Conservation (phyloP, 2,888 invertebrate genomes). For the Pachycephus smyrnensis region DNA sequence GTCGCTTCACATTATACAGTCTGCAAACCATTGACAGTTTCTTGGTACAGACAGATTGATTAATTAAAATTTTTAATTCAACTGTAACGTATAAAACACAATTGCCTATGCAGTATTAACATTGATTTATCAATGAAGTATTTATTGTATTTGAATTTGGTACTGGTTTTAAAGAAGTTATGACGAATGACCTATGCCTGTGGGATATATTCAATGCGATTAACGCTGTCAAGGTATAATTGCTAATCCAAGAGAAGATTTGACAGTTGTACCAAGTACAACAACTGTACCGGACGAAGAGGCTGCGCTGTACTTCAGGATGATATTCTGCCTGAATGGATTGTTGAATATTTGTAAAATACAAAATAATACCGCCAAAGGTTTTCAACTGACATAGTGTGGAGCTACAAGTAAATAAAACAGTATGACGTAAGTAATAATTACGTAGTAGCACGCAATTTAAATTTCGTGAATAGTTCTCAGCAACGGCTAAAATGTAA, state of each 20-base stretch:
- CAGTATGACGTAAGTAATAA: not conserved
- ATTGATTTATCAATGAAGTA: not conserved
- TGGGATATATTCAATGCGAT: not conserved
- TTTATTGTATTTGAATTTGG: not conserved
- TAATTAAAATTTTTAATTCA: not conserved
- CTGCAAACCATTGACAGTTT: not conserved
- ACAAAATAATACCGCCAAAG: not conserved
- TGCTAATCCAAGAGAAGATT: not conserved
- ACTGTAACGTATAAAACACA: not conserved
- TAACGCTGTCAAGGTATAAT: not conserved
- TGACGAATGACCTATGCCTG: not conserved
- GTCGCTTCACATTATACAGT: not conserved
- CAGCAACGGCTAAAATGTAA: not conserved
- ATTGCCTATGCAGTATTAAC: not conserved
- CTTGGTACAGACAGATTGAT: not conserved
- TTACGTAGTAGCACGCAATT: not conserved
- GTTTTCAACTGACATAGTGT: not conserved
- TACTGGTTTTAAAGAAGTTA: not conserved
- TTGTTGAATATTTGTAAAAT: not conserved
- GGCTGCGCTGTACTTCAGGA: not conserved
- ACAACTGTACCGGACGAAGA: too few relatives aligned
- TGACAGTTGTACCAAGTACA: too few relatives aligned
- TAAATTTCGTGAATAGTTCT: not conserved
- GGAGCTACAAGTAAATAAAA: not conserved
- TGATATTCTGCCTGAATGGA: not conserved